Evolutionary conservation across 2,113 vertebrate species (phyloP).

Genomic region (Campylomormyrus tamandua): DNA sequence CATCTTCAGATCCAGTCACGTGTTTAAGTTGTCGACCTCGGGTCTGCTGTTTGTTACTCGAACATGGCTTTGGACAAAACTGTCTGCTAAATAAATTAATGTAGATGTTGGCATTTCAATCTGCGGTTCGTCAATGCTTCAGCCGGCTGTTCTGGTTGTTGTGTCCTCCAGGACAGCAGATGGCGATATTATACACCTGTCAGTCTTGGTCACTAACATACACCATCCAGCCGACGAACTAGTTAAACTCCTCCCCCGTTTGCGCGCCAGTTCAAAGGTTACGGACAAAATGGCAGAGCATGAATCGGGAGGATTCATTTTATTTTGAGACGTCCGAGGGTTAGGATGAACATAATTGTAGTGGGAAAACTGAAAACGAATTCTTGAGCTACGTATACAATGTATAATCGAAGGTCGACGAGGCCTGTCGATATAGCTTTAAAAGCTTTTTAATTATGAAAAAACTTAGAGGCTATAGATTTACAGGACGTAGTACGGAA

Average conservation of each 20-base stretch:
- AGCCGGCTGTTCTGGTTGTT: not conserved
- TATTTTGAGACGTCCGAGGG: not conserved
- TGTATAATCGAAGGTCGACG: not conserved
- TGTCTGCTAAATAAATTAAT: not conserved
- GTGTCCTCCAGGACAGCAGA: not conserved
- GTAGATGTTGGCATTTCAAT: not conserved
- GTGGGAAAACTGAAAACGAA: not conserved
- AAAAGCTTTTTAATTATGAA: not conserved
- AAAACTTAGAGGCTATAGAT: not conserved
- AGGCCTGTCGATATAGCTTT: not conserved
- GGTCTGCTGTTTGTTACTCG: not conserved
- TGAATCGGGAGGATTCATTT: not conserved
- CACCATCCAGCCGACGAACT: not conserved
- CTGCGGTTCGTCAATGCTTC: not conserved
- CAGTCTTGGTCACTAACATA: not conserved
- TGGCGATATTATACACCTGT: not conserved
- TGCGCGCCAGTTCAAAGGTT: conserved; percentile 55
- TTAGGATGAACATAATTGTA: not conserved
- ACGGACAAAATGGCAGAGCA: conserved; percentile 57
- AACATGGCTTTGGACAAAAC: not conserved
- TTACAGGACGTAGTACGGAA: not conserved
- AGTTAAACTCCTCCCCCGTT: conserved; percentile 25
- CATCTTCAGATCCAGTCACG: not conserved
- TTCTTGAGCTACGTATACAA: not conserved
- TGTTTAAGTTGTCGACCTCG: not conserved